Conservation (phyloP, 2,113 vertebrate species). For the Lophotis ruficrista region DNA sequence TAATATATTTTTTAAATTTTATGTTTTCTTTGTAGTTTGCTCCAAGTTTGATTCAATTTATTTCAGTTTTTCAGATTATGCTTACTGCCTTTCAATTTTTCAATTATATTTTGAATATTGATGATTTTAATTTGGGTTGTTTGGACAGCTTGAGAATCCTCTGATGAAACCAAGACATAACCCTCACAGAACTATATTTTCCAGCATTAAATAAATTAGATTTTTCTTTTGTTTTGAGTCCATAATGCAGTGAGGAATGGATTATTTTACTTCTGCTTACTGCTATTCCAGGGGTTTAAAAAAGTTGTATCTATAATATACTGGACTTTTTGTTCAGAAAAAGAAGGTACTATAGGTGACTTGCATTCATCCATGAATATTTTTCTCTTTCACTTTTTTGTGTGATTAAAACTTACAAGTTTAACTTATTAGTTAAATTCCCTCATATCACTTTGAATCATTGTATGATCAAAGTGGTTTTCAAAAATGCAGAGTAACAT, state of each 20-base stretch:
- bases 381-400: not conserved
- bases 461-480: not conserved
- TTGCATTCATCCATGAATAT: not conserved
- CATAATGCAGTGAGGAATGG: not conserved
- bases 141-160: slow-evolving; percentile 50
- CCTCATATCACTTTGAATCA: not conserved
- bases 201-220: slow-evolving; percentile 29
- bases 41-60: slow-evolving; percentile 51
- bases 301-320: not conserved
- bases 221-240: not conserved
- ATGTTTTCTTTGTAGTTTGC: not conserved
- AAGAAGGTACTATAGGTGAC: not conserved
- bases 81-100: slow-evolving; percentile 57
- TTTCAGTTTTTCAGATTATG: slow-evolving; percentile 38
- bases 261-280: not conserved
- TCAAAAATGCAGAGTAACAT: not conserved
- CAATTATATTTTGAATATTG: slow-evolving; percentile 41
- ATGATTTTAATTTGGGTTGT: slow-evolving; percentile 58
- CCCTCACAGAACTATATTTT: slow-evolving; percentile 28
- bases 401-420: not conserved
- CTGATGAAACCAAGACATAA: slow-evolving; percentile 44
- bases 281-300: not conserved
- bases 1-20: not conserved
- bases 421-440: too few species aligned
- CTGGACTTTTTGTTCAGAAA: not conserved